These are phyloP conservation scores for Rotaria magnacalcarata DNA, from an alignment of 2,888 invertebrate species.

Conservation along the genomic window DNA sequence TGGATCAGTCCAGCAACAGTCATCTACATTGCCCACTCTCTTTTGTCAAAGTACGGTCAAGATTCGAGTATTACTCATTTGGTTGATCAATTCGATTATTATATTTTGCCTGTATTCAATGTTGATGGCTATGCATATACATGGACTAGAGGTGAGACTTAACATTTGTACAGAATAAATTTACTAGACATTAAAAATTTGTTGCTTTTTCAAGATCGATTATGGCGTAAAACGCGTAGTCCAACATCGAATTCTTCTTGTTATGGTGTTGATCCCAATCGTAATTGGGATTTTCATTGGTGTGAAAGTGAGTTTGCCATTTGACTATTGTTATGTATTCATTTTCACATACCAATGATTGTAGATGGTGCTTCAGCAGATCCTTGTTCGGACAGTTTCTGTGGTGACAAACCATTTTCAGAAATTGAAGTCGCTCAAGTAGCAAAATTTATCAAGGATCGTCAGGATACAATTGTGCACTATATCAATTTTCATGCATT, in stretches of 20 bases:
- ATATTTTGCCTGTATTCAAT: constrained; percentile 29
- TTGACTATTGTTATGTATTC: not conserved
- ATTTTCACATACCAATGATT: not conserved
- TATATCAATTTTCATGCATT: constrained; percentile 42
- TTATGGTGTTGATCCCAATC: constrained; percentile 40
- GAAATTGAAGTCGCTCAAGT: constrained; percentile 38
- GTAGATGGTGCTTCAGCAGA: constrained; percentile 35
- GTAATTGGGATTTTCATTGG: constrained; percentile 42
- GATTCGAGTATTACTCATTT: not conserved
- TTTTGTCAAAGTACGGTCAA: constrained; percentile 4
- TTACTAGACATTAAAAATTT: no score
- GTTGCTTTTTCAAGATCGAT: constrained; percentile 15
- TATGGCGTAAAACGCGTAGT: constrained; percentile 43
- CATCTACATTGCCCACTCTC: constrained; percentile 36
- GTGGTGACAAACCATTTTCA: constrained; percentile 38
- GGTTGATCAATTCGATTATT: constrained; percentile 1
- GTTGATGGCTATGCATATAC: constrained; percentile 50
- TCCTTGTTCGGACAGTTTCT: constrained; percentile 40
- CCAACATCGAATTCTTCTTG: constrained; percentile 32
- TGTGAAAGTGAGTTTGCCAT: constrained; percentile 27
- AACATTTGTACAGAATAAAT: no score
- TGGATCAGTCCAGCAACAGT: constrained; percentile 44
- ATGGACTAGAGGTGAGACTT: constrained; percentile 49
- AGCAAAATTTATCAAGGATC: constrained; percentile 30
- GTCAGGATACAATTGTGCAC: constrained; percentile 36